Base-by-base conservation (phyloP, 2,888 invertebrate genomes). In the Pheosia tremula region DNA sequence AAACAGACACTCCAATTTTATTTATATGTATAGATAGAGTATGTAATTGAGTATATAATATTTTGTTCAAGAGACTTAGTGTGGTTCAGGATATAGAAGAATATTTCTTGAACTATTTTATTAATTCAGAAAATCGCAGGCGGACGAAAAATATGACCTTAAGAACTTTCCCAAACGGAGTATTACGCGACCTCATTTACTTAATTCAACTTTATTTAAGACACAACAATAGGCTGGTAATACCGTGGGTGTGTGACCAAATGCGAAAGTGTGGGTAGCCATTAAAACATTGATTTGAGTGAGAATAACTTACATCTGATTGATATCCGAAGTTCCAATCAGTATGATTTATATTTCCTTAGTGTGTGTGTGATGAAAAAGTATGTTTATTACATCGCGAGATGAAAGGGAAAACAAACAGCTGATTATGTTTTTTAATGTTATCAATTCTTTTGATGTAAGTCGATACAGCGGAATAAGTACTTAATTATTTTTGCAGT, bases 221-320 rank as follows among this genome's bases (percentile, higher is more conserved):
- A 24, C 11, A 5, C 53, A 53, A 37, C 53, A 53, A 53, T 53
- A 50, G 53, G 37, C 53, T 37, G 38, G 53, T 11, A 9, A 5
- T 5, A 11, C 37, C 9, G 69, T 74, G 69, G 74, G 74, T 57
- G 66, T 76, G 56, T 36, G 64, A 63, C 59, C 38, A 57, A 60
- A 59, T 56, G 56, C 58, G 49, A 47, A 52, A 56, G 62, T 63
- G 74, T 71, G 69, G 66, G 69, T 36, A 59, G 69, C 64, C 37
- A 68, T 73, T 62, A 64, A 67, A 68, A 68, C 58, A 53, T 61
- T 61, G 66, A 67, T 69, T 73, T 56, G 68, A 61, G 59, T 59
- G 57, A 52, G 63, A 64, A 55, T 55, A 55, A 39, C 63, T 63
- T 60, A 45, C 58, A 64, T 62, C 57, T 74, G 74, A 76, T 74